These are phyloP conservation scores for Chanos chanos DNA, from an alignment of 2,797 vertebrate genomes.

Conservation along the genomic window DNA sequence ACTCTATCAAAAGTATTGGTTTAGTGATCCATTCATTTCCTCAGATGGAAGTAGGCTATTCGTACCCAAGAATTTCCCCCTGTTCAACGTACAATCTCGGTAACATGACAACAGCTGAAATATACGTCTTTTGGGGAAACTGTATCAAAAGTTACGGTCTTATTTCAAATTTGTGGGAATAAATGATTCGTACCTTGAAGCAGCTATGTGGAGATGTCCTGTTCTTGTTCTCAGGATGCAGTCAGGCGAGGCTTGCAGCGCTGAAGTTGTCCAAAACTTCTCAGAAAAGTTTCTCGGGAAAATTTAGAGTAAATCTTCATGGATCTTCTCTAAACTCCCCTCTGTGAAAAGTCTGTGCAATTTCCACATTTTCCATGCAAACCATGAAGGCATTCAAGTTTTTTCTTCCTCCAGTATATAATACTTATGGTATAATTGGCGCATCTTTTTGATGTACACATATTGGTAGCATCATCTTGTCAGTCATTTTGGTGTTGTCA, in stretches of 20 bases:
- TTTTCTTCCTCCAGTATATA: slow-evolving; percentile 39
- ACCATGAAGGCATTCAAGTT: slow-evolving; percentile 35
- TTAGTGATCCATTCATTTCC: too few species aligned
- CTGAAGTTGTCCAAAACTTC: slow-evolving; percentile 53
- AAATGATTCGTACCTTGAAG: slow-evolving; percentile 66
- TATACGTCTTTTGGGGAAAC: too few species aligned
- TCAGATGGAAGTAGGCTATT: too few species aligned
- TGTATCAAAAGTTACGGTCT: background rate
- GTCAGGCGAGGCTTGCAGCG: slow-evolving; percentile 58
- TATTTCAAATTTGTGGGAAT: background rate
- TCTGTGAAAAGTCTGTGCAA: slow-evolving; percentile 36
- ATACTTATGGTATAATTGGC: slow-evolving; percentile 25
- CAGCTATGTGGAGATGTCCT: slow-evolving; percentile 52
- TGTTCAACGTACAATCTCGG: too few species aligned
- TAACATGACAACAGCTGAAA: too few species aligned
- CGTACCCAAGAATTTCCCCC: too few species aligned
- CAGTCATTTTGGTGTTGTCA: slow-evolving; percentile 44
- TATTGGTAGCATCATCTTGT: slow-evolving; percentile 32
- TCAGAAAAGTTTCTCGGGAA: slow-evolving; percentile 54
- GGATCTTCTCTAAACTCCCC: slow-evolving; percentile 57
- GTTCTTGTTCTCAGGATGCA: slow-evolving; percentile 60
- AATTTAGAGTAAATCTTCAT: slow-evolving; percentile 57
- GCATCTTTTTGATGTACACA: slow-evolving; percentile 43
- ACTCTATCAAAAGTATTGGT: too few species aligned
- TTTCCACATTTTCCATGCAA: slow-evolving; percentile 39